These are phyloP conservation scores for Parauchenoglanis punctatus DNA, from an alignment of 2,797 vertebrate genomes.

Conservation along the genomic window DNA sequence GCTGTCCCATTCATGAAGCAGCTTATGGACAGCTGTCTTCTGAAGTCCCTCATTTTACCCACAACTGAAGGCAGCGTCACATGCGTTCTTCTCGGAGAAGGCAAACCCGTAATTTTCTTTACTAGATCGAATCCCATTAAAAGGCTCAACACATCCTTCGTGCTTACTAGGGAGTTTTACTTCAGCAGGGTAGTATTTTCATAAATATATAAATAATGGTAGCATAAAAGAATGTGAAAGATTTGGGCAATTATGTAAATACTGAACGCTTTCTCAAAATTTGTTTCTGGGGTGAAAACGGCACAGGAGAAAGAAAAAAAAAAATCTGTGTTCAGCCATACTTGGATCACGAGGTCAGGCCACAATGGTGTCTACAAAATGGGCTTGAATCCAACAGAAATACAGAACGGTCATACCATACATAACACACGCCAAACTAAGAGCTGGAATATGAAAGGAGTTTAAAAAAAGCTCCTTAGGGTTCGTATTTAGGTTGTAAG, in stretches of 20 bases:
- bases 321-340: neutral
- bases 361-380: neutral
- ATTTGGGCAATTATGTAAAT: neutral
- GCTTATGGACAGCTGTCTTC: slow-evolving; percentile 16
- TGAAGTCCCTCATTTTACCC: slow-evolving; percentile 23
- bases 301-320: neutral
- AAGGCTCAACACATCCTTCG: slow-evolving; percentile 2
- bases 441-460: neutral
- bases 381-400: slow-evolving; percentile 17
- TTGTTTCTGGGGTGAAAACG: neutral
- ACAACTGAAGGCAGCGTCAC: slow-evolving; percentile 14
- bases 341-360: neutral
- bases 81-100: neutral
- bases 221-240: neutral
- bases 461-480: neutral
- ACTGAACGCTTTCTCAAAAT: neutral
- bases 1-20: neutral
- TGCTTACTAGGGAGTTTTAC: neutral
- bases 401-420: neutral
- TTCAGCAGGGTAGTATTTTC: too few species aligned
- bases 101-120: slow-evolving; percentile 14
- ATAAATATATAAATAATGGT: neutral
- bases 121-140: neutral
- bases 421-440: neutral
- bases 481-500: slow-evolving; percentile 10